A percentile compares a stretch with the other conserved stretches of the same genome.
Evolutionary conservation across 2,797 vertebrate species (phyloP).

Genomic region (Craterocephalus amniculus): DNA sequence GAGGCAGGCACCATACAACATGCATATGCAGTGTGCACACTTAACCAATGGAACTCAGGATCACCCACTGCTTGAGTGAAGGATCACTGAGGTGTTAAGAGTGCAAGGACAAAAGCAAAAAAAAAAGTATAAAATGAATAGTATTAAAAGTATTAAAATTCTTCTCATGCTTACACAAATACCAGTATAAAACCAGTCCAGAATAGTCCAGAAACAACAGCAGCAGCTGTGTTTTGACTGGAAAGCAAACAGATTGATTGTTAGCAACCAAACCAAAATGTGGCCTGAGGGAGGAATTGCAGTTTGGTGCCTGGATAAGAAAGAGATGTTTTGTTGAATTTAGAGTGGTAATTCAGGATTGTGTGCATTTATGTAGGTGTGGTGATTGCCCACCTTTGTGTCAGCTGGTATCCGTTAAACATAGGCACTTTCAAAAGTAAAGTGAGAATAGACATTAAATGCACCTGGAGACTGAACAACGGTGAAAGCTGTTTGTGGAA

Average conservation of each 20-base stretch:
- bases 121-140: not conserved
- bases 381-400: not conserved
- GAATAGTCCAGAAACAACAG: not conserved
- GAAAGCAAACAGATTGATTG: too few relatives aligned
- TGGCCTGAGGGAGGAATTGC: not conserved
- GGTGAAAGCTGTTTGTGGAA: not conserved
- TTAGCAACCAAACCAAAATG: not conserved
- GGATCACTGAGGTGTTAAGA: not conserved
- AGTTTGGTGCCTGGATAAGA: not conserved
- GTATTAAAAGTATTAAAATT: not conserved
- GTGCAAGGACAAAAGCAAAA: not conserved
- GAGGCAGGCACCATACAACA: not conserved
- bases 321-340: not conserved
- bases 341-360: not conserved
- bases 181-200: not conserved
- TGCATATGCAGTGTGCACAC: not conserved
- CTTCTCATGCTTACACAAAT: not conserved
- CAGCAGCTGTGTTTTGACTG: not conserved
- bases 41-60: not conserved
- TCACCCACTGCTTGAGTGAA: not conserved
- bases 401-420: not conserved
- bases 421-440: not conserved
- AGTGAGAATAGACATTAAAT: not conserved
- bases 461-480: not conserved
- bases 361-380: not conserved